Evolutionary conservation across 2,797 vertebrate genomes (phyloP).

Genomic region (Gobio occitaniae): DNA sequence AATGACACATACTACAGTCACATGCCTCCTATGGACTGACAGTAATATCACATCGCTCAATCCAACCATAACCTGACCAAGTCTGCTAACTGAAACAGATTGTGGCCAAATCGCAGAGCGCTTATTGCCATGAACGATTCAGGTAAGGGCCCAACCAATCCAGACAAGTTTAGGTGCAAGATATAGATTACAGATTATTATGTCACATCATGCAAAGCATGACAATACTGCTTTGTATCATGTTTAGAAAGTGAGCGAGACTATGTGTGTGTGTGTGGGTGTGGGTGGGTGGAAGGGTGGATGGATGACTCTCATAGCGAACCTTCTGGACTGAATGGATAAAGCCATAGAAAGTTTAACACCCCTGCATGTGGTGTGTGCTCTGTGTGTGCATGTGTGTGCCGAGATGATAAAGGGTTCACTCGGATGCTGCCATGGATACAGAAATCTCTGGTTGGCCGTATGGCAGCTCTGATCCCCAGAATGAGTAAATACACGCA

Average conservation of each 20-base stretch:
- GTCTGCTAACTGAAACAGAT: not conserved
- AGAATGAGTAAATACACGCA: conserved; percentile 29
- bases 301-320: conserved; percentile 39
- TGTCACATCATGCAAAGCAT: conserved; percentile 16
- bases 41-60: conserved; percentile 24
- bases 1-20: not conserved
- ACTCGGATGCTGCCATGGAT: conserved; percentile 45
- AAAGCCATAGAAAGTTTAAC: conserved; percentile 42
- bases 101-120: not conserved
- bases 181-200: conserved; percentile 15
- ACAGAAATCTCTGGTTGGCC: conserved; percentile 38
- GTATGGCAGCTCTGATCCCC: conserved; percentile 26
- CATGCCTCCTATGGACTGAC: conserved; percentile 25
- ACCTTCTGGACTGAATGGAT: conserved; percentile 45
- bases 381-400: conserved; percentile 38
- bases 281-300: not conserved
- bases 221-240: conserved; percentile 16
- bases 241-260: not conserved
- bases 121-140: not conserved
- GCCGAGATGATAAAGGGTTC: conserved; percentile 42
- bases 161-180: not conserved
- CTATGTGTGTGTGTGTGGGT: not conserved
- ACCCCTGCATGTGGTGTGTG: conserved; percentile 46
- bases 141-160: not conserved
- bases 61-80: not conserved